Conservation (phyloP, 2,888 invertebrate genomes). For the Gasteruption jaculator region DNA sequence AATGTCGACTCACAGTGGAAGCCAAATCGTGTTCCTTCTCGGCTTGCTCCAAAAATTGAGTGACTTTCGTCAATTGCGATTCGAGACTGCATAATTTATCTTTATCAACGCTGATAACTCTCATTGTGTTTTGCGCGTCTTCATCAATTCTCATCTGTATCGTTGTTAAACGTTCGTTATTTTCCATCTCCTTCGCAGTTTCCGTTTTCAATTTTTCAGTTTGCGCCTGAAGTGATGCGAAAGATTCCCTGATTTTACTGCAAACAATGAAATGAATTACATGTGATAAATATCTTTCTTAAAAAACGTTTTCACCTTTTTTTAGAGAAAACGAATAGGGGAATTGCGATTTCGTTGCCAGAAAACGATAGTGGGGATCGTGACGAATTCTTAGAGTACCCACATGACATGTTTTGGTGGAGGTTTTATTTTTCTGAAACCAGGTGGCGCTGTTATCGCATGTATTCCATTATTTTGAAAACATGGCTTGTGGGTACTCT, state of each 20-base stretch:
- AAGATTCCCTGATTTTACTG: slow-evolving; percentile 60
- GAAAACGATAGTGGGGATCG: no score
- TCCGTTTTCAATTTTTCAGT: slow-evolving; percentile 67
- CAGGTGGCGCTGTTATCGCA: no score
- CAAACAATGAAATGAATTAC: slow-evolving; percentile 26
- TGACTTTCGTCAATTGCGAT: slow-evolving; percentile 55
- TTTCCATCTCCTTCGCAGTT: slow-evolving; percentile 62
- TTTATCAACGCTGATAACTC: slow-evolving; percentile 55
- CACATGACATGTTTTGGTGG: no score
- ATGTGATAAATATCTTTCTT: slow-evolving; percentile 2
- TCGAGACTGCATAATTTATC: slow-evolving; percentile 55
- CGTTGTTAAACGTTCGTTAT: slow-evolving; percentile 62
- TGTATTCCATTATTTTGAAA: no score
- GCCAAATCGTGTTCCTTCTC: slow-evolving; percentile 59
- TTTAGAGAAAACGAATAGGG: no score
- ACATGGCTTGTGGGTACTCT: slow-evolving; percentile 27
- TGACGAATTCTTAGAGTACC: no score
- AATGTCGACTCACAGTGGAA: slow-evolving; percentile 26
- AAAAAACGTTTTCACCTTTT: not conserved
- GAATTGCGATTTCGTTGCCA: no score
- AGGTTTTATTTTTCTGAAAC: no score
- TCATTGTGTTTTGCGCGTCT: slow-evolving; percentile 53
- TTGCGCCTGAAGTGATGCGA: slow-evolving; percentile 57
- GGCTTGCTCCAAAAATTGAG: slow-evolving; percentile 60
- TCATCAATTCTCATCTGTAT: slow-evolving; percentile 58